Percentiles rank a stretch among this genome's conserved stretches.
Evolutionary conservation across 2,797 vertebrate genomes (phyloP).

Genomic region (Silurus aristotelis): DNA sequence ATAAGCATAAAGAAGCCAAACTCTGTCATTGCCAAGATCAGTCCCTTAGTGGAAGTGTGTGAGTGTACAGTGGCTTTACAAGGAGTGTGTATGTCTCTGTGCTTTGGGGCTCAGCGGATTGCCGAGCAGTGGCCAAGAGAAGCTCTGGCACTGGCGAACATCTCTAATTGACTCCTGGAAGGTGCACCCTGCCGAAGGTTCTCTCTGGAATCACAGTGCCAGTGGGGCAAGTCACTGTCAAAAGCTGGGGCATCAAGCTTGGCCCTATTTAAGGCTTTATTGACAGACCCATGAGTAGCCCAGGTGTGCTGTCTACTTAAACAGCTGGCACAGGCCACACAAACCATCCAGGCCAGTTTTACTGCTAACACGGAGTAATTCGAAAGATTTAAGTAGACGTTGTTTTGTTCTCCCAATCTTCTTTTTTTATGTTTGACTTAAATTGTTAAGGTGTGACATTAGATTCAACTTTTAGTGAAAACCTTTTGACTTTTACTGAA

Average conservation of each 20-base stretch:
- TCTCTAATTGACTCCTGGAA: conserved; percentile 56
- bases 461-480: not conserved
- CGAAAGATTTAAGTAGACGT: not conserved
- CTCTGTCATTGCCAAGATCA: conserved; percentile 61
- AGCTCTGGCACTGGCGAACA: conserved; percentile 45
- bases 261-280: conserved; percentile 41
- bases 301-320: conserved; percentile 47
- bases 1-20: conserved; percentile 62
- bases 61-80: conserved; percentile 45
- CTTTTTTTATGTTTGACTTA: not conserved
- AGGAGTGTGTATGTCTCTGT: conserved; percentile 39
- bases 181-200: conserved; percentile 30
- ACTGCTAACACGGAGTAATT: not conserved
- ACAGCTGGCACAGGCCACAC: conserved; percentile 34
- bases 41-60: conserved; percentile 45
- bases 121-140: conserved; percentile 39
- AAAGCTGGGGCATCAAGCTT: conserved; percentile 38
- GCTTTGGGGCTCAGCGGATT: conserved; percentile 26
- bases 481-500: not conserved
- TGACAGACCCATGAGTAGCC: conserved; percentile 37
- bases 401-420: not conserved
- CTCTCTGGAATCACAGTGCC: conserved; percentile 29
- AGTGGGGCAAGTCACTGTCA: conserved; percentile 38
- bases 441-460: not conserved
- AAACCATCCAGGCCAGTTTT: conserved; percentile 4